Conservation (phyloP, 2,113 vertebrate genomes). For the Cynopterus brachyotis region DNA sequence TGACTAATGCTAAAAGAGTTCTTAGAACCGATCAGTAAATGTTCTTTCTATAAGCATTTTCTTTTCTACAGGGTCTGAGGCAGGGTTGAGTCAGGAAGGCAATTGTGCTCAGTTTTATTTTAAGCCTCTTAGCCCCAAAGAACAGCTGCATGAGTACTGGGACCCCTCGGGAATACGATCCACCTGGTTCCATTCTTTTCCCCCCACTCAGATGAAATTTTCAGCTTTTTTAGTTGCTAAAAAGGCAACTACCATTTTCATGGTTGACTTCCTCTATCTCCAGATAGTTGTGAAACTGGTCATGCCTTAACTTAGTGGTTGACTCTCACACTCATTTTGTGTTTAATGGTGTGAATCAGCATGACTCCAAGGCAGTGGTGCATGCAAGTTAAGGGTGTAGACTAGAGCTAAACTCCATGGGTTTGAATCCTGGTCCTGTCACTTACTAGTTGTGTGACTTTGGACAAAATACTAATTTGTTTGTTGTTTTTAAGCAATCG, state of each 20-base stretch:
- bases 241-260: constrained; percentile 1
- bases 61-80: not conserved
- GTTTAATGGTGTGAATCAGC: not conserved
- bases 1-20: not conserved
- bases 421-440: not conserved
- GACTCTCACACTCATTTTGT: not conserved
- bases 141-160: constrained; percentile 53
- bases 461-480: not conserved
- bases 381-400: not conserved
- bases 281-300: constrained; percentile 1
- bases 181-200: not conserved
- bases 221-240: constrained; percentile 33
- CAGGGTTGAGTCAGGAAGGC: not conserved
- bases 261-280: not conserved
- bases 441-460: not conserved
- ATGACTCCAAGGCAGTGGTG: not conserved
- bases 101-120: constrained; percentile 36
- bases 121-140: constrained; percentile 4
- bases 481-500: not conserved
- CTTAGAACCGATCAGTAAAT: not conserved
- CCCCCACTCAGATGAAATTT: not conserved
- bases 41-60: constrained; percentile 7
- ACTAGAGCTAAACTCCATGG: not conserved
- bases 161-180: not conserved
- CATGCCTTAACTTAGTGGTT: not conserved